Evolutionary conservation across 2,113 vertebrate genomes (phyloP), one percentile per base, ranked within the genome.

Genomic region (Craseonycteris thonglongyai): DNA sequence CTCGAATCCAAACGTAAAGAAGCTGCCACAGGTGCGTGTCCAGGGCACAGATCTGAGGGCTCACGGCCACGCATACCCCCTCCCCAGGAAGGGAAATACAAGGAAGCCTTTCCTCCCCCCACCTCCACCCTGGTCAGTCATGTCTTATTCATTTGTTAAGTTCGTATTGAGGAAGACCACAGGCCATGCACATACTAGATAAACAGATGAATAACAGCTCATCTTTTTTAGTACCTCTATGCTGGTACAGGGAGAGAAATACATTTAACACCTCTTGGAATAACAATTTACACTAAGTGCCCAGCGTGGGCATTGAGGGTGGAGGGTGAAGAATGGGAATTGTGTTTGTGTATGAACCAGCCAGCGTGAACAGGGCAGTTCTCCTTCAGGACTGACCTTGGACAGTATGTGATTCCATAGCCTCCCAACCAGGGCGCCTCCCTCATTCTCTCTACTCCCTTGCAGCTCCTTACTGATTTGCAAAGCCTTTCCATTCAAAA

Each of bases 401-500:
- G 35, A 59, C 24, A 15, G 42, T 30, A 63, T 33, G 16, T 24
- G 18, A 85, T 56, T 92, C 38, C 28, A 59, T 45, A 38, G n/a
- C 59, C 59, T 47, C 10, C 59, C 45, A 40, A 45, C 18, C 16
- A 0, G n/a, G 1, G 30, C 2, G 5, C 18, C 80, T 75, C 33
- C 42, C 72, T 26, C 54, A 12, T 21, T 45, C 58, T 47, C 66
- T 68, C 12, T 51, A 42, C 58, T 61, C 8, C 14, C 28, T 69
- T 76, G 45, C 66, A 68, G 58, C 79, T n/a, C 16, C 58, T 26
- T 19, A 54, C 3, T 21, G 49, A 74, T n/a, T 95, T 56, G n/a
- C 90, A 90, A 93, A 86, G 69, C 49, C 42, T 90, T 94, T 90
- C 81, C 51, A 63, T 82, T 93, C 45, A 76, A 90, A 87, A 42